Base-by-base conservation (phyloP, 2,113 vertebrate species). In the Engystomops pustulosus region DNA sequence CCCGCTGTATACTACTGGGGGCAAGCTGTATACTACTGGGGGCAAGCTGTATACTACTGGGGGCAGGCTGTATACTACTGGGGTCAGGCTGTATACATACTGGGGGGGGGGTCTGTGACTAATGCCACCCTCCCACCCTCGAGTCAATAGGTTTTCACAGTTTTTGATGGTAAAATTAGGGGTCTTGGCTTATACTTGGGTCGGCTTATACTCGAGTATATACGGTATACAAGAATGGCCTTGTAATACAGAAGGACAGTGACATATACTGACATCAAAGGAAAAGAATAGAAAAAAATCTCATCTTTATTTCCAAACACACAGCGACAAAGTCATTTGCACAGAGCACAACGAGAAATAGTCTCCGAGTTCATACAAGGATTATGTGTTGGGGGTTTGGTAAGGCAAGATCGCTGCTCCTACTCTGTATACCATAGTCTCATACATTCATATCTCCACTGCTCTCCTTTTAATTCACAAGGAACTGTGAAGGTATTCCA, bases 291-390 rank as follows among this genome's bases (percentile, higher is more conserved):
- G 12, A 77, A 77, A 77, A 77, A 77, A 55, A 10, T 14, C 14
- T 55, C 23, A 55, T 77, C 32, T 77, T 77, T 77, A 77, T 77
- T 76, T 49, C 23, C 44, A 74, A 74, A 30, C 44, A 74, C 41
- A 49, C 70, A 49, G 44, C 70, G 49, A 49, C 44, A 74, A 14
- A 47, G 41, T 72, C 11, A 44, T 72, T 72, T 51, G 8, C 18
- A 45, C 69, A 45, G 18, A 71, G 38, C 14, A 72, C 36, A 72
- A 27, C 47, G 23, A 45, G 41, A 25, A 71, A 15, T 12, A 44
- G n/a, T 44, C 23, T 45, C 69, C 69, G 27, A 27, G 5, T 6
- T 15, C 20, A 45, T 72, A 18, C 34, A 44, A 12, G 5, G 20
- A 45, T n/a, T 23, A 72, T 25, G n/a, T 25, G 38, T 72, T 25